Percentiles rank a stretch among this genome's conserved stretches.
Evolutionary conservation across 1,140 invertebrate genomes (phyloP).

Genomic region (Cyrtorhinus lividipennis): DNA sequence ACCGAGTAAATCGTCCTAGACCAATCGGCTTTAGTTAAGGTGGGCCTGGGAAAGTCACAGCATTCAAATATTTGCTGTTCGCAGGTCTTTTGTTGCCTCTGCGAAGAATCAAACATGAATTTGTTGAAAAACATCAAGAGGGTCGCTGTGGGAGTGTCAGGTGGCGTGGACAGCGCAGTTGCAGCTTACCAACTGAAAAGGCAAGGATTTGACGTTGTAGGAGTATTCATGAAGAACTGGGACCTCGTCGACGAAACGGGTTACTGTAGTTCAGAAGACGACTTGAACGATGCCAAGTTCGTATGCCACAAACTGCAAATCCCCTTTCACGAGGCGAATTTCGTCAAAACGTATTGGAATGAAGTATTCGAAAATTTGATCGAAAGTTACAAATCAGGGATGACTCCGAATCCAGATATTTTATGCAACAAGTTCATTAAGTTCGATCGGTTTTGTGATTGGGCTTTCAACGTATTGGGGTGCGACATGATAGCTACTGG

Average conservation of each 20-base stretch:
- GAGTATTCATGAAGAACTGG: slow-evolving; percentile 94
- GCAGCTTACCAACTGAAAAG: slow-evolving; percentile 68
- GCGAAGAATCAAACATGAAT: not conserved
- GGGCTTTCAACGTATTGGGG: slow-evolving; percentile 54
- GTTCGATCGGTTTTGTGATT: slow-evolving; percentile 75
- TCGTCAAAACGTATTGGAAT: slow-evolving; percentile 97
- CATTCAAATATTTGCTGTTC: not conserved
- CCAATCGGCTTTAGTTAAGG: too few relatives aligned
- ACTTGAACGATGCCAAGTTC: slow-evolving; percentile 69
- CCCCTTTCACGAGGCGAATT: slow-evolving; percentile 60
- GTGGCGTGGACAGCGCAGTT: slow-evolving; percentile 90
- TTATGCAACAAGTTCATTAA: slow-evolving; percentile 88
- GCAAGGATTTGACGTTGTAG: slow-evolving; percentile 71
- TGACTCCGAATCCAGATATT: slow-evolving; percentile 92
- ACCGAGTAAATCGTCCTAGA: too few relatives aligned
- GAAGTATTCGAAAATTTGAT: slow-evolving; percentile 74
- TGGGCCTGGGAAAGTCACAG: too few relatives aligned
- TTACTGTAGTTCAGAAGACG: slow-evolving; percentile 60
- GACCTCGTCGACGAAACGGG: slow-evolving; percentile 74
- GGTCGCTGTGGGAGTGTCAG: slow-evolving; percentile 76
- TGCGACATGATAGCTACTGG: slow-evolving; percentile 92
- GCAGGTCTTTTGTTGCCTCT: not conserved
- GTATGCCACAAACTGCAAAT: slow-evolving; percentile 70
- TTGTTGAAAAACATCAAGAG: slow-evolving; percentile 27
- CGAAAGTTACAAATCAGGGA: slow-evolving; percentile 68